Base-by-base conservation (phyloP, 2,113 vertebrate species). In the Protomyctophum bolini region DNA sequence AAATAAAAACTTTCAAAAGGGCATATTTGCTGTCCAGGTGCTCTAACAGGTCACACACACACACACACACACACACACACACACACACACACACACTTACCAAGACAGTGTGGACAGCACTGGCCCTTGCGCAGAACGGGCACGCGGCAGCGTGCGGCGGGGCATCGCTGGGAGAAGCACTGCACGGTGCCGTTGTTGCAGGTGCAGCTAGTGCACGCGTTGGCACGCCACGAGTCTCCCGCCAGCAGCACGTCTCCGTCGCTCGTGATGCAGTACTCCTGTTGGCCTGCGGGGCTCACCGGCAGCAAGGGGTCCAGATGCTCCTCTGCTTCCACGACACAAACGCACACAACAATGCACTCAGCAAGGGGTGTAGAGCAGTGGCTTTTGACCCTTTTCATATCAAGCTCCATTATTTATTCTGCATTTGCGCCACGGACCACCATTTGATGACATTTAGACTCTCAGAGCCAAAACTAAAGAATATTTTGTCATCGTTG, bases 61-160 rank as follows among this genome's bases (percentile, higher is more conserved):
- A 57, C 21, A 12, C 21, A 57, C 55, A 57, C 14, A 21, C n/a
- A 14, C 11, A 15, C 57, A 41, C 33, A 12, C 33, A n/a, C 41
- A 29, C 15, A 28, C 6, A 10, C 7, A 10, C 10, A 11, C 29
- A n/a, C n/a, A 45, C 54, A 73, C 92, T 88, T 73, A 94, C 94
- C 93, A 10, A 94, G 90, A 72, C 93, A 94, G 70, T 93, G 88
- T n/a, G 93, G 93, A 83, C 94, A 94, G 86, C 94, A 94, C 83
- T 94, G 94, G 75, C 93, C 93, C 77, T 94, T 94, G 70, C 92
- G 90, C 62, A 94, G 81, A 59, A 94, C 91, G 10, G 93, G 93
- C 50, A 94, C 90, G 70, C 93, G 82, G 85, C 94, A 94, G 75
- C 75, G 88, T 71, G 90, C 92, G 10, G 90, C 75, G 0, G 90